Evolutionary conservation across 2,113 vertebrate species (phyloP).

Genomic region (Phalacrocorax pelagicus): DNA sequence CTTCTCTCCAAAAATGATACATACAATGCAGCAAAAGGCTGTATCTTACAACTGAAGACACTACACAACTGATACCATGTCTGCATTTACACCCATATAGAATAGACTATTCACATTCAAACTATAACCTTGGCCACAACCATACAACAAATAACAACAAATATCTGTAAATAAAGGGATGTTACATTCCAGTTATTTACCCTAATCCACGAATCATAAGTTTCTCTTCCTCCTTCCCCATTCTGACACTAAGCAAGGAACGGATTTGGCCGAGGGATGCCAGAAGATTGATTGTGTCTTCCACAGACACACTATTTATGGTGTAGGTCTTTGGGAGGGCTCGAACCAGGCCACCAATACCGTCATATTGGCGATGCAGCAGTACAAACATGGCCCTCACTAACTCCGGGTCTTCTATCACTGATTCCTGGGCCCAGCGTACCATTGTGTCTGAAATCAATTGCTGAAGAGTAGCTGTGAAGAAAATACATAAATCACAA

Average conservation of each 20-base stretch:
- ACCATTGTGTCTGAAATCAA: conserved; percentile 96
- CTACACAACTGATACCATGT: neutral
- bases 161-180: neutral
- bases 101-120: neutral
- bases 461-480: conserved; percentile 89
- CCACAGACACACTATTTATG: conserved; percentile 91
- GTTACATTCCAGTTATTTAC: conserved; percentile 67
- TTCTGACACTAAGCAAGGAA: conserved; percentile 92
- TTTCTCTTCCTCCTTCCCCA: conserved; percentile 96
- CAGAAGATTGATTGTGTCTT: conserved; percentile 93
- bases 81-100: neutral
- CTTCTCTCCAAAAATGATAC: neutral
- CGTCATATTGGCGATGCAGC: conserved; percentile 93
- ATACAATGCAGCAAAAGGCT: neutral
- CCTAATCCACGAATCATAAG: conserved; percentile 96
- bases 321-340: conserved; percentile 96
- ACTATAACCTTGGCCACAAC: neutral
- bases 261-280: conserved; percentile 94
- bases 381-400: conserved; percentile 96
- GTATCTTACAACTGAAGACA: neutral
- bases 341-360: conserved; percentile 90
- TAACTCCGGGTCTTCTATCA: conserved; percentile 93
- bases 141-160: neutral
- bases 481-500: neutral
- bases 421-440: conserved; percentile 94